Evolutionary conservation across 2,113 vertebrate genomes (phyloP), one percentile per base, ranked within the genome.

Genomic region (Picathartes gymnocephalus): DNA sequence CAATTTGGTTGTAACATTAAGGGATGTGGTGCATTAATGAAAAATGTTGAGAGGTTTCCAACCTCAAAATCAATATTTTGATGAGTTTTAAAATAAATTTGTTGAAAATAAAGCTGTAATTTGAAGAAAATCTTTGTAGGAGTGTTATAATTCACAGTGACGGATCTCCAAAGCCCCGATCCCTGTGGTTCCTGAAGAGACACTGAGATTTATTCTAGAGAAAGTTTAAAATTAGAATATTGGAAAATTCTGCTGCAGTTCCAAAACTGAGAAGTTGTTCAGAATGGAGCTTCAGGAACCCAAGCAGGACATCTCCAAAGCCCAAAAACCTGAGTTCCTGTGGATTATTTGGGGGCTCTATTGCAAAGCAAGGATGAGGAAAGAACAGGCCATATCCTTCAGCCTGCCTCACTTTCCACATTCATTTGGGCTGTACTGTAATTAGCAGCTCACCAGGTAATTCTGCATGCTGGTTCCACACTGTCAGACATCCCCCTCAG

Each of bases 251-350:
- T 51, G 42, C 33, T 30, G 21, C 39, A 66, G 40, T 47, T 69
- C 66, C 47, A 92, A 53, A 78, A 33, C 0, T 23, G 15, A 53
- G 70, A 56, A 78, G 15, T 15, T 65, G 27, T 8, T 81, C 40
- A 74, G 51, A 70, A 40, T 50, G n/a, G 7, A 81, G 57, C 31
- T 81, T 58, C 57, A 31, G 53, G 39, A 79, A 31, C 33, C 15
- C 47, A 47, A 47, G 4, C 33, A 71, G 65, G 35, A 69, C 50
- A 56, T 6, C 9, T 11, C 21, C n/a, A 78, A 50, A 70, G 5
- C 8, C 24, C 9, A 0, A 62, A 56, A 18, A 3, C 11, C 6
- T 3, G 28, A 68, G 10, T 4, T 60, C 1, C 1, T 12, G 21
- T 5, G 31, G 28, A 5, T 69, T 47, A 6, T 53, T 17, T 53